These are phyloP conservation scores for Rosalia funebris DNA, from an alignment of 2,888 invertebrate genomes.

Conservation along the genomic window DNA sequence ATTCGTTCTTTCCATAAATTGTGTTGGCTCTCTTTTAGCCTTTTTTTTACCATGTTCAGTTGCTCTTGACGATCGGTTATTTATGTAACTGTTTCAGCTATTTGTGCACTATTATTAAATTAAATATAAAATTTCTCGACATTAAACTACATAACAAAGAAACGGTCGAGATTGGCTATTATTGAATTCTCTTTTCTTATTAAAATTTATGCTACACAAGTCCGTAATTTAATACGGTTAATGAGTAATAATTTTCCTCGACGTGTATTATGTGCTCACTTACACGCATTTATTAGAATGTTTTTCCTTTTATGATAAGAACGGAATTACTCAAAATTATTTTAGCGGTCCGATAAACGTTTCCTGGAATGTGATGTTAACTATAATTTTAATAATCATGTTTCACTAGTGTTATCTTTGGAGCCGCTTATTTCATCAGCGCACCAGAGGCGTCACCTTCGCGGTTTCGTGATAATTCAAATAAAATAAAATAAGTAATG, in stretches of 20 bases:
- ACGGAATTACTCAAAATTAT: background rate
- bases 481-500: no score
- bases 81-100: constrained; percentile 24
- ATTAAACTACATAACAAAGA: constrained; percentile 4
- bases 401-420: no score
- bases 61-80: constrained; percentile 15
- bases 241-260: constrained; percentile 8
- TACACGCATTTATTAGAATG: background rate
- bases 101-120: constrained; percentile 23
- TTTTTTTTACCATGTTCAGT: constrained; percentile 13
- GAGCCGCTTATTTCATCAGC: no score
- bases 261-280: background rate
- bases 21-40: constrained; percentile 6
- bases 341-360: background rate
- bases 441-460: no score
- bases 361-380: background rate
- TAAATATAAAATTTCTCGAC: constrained; percentile 11
- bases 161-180: constrained; percentile 1
- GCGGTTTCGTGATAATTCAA: no score
- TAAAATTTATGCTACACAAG: background rate
- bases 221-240: constrained; percentile 6
- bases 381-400: background rate
- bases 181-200: background rate
- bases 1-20: constrained; percentile 17
- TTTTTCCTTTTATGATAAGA: background rate